Evolutionary conservation across 2,888 invertebrate genomes (phyloP), one percentile per base, ranked within the genome.

Genomic region (Ormyrus thymus): DNA sequence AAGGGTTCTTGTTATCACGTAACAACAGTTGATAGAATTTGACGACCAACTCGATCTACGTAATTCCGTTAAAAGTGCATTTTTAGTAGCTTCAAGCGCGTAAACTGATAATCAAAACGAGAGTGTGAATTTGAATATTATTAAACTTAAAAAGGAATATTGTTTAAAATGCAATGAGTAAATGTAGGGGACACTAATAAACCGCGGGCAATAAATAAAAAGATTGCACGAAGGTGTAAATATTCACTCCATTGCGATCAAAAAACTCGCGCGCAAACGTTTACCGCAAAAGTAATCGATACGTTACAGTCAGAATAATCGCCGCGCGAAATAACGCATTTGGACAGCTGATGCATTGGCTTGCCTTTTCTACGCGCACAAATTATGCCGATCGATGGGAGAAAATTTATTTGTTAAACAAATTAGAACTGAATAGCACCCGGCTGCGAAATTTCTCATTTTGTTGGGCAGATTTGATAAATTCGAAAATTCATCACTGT

Each of bases 401-500:
- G 29, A 73, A 58, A 65, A 74, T 74, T 58, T 66, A 66, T 74
- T 66, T 66, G 58, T 58, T 74, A 45, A 66, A 58, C 65, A 74
- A 74, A 74, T 66, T 66, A 74, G 65, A 9, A 46, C 13, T 8
- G 15, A 53, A 55, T 55, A n/a, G 46, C 55, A 13, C 46, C 5
- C 11, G 65, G 46, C 51, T 61, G 53, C 55, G 61, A 66, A 69
- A 69, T 64, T 13, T 62, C 29, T 46, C 69, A 50, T 45, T 69
- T 56, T 69, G 59, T 61, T 69, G 15, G 51, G 45, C 51, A 15
- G n/a, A 43, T 69, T 76, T 76, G 76, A 76, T 62, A 64, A 69
- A 76, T 76, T 62, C 56, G 62, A 69, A 69, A 76, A 76, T 76
- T 69, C 76, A 76, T 76, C 76, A 76, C 76, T 76, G 76, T 69